phyloP scores from a whole-genome alignment of 2,888 invertebrate species.

The Rotaria socialis region DNA sequence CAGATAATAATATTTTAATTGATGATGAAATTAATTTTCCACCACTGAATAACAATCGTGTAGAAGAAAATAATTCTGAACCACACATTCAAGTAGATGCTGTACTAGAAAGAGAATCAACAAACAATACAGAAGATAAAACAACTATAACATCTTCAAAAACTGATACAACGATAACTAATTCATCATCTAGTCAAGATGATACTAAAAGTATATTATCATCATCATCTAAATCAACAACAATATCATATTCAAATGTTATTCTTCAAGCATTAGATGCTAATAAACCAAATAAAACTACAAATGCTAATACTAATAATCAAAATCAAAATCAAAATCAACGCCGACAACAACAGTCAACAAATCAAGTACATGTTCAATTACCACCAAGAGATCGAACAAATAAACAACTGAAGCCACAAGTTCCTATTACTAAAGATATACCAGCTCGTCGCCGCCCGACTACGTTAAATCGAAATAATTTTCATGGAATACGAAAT shows the following conservation, averaged over 20 bases:
- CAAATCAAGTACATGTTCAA: background rate
- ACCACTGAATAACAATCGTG: background rate
- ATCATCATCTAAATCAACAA: background rate
- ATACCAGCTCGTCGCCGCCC: background rate
- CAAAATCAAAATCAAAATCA: background rate
- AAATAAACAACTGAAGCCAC: background rate
- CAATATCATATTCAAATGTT: background rate
- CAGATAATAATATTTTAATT: slow-evolving; percentile 7
- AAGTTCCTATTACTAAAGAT: background rate
- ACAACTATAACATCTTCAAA: background rate
- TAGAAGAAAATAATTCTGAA: slow-evolving; percentile 16
- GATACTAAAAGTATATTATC: background rate
- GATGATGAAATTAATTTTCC: slow-evolving; percentile 23
- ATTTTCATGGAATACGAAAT: background rate
- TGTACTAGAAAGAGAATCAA: background rate
- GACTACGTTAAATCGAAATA: background rate
- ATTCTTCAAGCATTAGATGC: background rate
- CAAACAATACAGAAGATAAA: background rate
- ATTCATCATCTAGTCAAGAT: background rate
- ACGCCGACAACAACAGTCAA: background rate
- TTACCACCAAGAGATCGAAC: background rate
- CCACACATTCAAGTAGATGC: background rate
- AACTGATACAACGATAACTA: background rate
- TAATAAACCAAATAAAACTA: background rate
- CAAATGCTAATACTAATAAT: background rate